A percentile compares a stretch with the other conserved stretches of the same genome.
Conservation (phyloP, 2,797 vertebrate genomes). For the Sorex maritimensis region DNA sequence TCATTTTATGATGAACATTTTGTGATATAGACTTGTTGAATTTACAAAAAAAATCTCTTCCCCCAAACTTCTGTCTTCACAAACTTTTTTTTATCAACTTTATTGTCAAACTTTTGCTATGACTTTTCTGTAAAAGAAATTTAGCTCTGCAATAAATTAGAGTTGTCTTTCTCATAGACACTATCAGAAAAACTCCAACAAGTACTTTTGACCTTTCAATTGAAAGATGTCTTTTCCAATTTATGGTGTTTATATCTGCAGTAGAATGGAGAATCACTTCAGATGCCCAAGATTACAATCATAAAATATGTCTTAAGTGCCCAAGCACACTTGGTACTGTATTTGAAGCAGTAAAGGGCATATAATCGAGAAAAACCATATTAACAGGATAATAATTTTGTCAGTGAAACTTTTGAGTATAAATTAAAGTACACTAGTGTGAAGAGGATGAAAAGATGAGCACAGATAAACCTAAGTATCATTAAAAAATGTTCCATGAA, state of each 20-base stretch:
- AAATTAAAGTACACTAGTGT: background rate
- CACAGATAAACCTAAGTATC: conserved; percentile 50
- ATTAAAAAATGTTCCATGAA: conserved; percentile 33
- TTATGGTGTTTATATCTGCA: conserved; percentile 69
- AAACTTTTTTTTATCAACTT: background rate
- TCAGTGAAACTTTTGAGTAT: conserved; percentile 42
- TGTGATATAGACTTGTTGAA: background rate
- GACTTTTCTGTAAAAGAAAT: conserved; percentile 58
- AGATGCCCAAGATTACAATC: conserved; percentile 66
- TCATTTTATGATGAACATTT: background rate
- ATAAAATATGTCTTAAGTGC: conserved; percentile 70
- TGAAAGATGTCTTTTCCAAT: conserved; percentile 74
- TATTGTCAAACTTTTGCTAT: conserved; percentile 27
- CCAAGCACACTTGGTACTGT: conserved; percentile 53
- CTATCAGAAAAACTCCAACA: conserved; percentile 52
- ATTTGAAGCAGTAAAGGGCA: background rate
- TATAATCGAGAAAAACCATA: conserved; percentile 25
- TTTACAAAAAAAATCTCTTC: background rate
- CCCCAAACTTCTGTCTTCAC: background rate
- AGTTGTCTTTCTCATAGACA: conserved; percentile 64
- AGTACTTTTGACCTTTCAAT: conserved; percentile 62
- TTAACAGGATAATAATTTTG: conserved; percentile 56
- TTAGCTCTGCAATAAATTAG: conserved; percentile 60
- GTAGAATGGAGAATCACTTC: conserved; percentile 62
- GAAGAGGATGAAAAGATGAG: conserved; percentile 35